Conservation (phyloP, 2,113 vertebrate species). For the Condylura cristata region DNA sequence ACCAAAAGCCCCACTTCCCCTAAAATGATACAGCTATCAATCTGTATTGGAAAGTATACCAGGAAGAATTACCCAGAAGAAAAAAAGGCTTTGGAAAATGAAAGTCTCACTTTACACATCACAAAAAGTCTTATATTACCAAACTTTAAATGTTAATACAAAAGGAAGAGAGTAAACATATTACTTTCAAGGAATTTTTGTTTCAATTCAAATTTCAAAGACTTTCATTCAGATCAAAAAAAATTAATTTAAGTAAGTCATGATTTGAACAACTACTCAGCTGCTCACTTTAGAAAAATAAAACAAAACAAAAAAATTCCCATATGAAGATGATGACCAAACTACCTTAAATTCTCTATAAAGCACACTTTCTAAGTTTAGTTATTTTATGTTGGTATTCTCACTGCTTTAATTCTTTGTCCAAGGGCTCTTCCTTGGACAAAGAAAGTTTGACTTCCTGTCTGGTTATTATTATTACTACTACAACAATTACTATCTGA, state of each 20-base stretch:
- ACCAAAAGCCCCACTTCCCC: neutral
- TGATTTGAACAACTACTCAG: slow-evolving; percentile 16
- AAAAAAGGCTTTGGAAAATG: neutral
- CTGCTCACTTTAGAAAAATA: neutral
- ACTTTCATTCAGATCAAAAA: slow-evolving; percentile 11
- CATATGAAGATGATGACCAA: neutral
- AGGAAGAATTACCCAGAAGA: neutral
- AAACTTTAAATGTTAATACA: neutral
- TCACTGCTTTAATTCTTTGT: neutral
- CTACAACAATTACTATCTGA: neutral
- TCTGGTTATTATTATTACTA: neutral
- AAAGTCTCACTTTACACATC: slow-evolving; percentile 26
- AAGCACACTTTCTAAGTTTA: neutral
- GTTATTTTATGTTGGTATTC: neutral
- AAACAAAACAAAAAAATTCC: neutral
- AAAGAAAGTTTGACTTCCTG: neutral
- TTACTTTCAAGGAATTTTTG: neutral
- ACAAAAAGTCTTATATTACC: neutral
- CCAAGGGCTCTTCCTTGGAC: neutral
- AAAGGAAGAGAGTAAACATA: neutral
- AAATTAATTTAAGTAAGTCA: neutral
- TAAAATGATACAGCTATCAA: neutral
- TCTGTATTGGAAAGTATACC: neutral
- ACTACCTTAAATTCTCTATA: neutral
- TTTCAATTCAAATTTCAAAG: neutral